Evolutionary conservation across 2,797 vertebrate species (phyloP).

Genomic region (Enteromius mattozi): DNA sequence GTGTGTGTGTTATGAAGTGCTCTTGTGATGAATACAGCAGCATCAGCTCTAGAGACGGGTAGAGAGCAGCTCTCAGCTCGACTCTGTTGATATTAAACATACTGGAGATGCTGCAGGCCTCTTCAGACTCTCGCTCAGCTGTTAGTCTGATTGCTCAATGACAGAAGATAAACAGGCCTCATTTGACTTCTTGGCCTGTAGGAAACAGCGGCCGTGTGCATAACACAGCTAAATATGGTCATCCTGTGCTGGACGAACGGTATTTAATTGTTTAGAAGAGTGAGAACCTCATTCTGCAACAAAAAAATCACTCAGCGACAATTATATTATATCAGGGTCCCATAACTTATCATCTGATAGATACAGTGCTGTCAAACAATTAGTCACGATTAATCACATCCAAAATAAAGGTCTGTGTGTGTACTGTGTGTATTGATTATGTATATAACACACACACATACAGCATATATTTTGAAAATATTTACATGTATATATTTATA

Average conservation of each 20-base stretch:
- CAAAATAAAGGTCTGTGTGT: no score
- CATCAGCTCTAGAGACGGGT: not conserved
- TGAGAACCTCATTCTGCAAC: not conserved
- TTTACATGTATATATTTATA: no score
- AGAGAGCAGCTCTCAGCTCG: not conserved
- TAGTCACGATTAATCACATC: no score
- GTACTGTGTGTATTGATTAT: no score
- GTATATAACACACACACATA: no score
- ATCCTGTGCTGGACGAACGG: not conserved
- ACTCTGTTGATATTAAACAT: slow-evolving; percentile 25
- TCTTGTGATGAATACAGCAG: slow-evolving; percentile 38
- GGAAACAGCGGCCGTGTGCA: not conserved
- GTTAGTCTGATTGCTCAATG: not conserved
- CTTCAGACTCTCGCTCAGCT: not conserved
- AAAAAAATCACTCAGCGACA: not conserved
- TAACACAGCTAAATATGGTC: not conserved
- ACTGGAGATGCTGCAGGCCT: slow-evolving; percentile 30
- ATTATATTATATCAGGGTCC: no score
- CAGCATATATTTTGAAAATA: no score
- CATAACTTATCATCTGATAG: no score
- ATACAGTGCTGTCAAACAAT: no score
- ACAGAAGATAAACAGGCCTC: slow-evolving; percentile 43
- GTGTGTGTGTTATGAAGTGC: slow-evolving; percentile 40
- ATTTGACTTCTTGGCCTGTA: not conserved
- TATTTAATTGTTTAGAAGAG: not conserved